phyloP scores from a whole-genome alignment of 64 coral and sea anemone species.

The Hydrozoanthus tunicans region DNA sequence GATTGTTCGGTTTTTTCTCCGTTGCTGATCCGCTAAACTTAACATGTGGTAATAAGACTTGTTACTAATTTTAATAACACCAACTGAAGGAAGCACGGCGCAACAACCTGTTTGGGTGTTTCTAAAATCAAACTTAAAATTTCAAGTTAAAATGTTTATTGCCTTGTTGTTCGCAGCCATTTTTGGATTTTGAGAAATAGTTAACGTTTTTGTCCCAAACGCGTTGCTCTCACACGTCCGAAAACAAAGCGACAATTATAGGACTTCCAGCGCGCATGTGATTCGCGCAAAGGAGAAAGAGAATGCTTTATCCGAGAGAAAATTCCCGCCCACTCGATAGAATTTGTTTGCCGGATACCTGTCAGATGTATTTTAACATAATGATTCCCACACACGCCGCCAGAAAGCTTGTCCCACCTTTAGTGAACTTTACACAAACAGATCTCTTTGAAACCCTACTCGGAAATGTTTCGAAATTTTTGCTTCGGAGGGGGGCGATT shows the following conservation, averaged over 20 bases:
- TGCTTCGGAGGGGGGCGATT: neutral
- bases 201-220: constrained; percentile 48
- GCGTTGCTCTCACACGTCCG: constrained; percentile 61
- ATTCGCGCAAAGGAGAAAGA: constrained; percentile 45
- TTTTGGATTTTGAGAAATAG: constrained; percentile 28
- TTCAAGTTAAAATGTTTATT: constrained; percentile 43
- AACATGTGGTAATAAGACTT: constrained; percentile 75
- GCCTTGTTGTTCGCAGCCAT: constrained; percentile 8
- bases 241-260: constrained; percentile 76
- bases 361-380: constrained; percentile 60
- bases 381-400: constrained; percentile 32
- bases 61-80: constrained; percentile 75
- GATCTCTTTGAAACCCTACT: neutral
- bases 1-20: neutral
- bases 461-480: constrained; percentile 20
- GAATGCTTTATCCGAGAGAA: constrained; percentile 38
- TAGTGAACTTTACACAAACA: neutral
- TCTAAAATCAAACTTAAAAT: constrained; percentile 53
- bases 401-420: neutral
- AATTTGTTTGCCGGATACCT: constrained; percentile 72
- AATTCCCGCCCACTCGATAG: constrained; percentile 54
- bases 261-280: constrained; percentile 53
- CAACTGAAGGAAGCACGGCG: constrained; percentile 48
- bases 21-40: constrained; percentile 13
- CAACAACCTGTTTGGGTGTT: constrained; percentile 3